phyloP scores from a whole-genome alignment of 2,113 vertebrate genomes.

The Rhineura floridana region DNA sequence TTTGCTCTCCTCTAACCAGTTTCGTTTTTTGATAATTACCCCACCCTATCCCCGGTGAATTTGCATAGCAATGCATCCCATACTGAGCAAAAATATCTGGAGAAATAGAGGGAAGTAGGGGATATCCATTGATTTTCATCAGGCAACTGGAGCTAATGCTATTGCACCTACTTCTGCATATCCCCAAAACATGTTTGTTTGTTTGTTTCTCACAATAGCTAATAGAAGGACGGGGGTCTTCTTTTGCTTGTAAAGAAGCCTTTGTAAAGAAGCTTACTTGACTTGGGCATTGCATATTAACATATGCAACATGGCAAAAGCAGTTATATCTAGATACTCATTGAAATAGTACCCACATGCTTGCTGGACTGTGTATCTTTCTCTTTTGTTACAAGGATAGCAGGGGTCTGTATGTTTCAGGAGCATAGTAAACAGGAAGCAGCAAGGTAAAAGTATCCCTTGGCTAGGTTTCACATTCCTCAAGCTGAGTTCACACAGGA shows the following conservation, averaged over 20 bases:
- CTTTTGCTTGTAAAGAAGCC: not conserved
- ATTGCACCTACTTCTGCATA: rapidly evolving
- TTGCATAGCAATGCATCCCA: not conserved
- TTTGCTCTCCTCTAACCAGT: not conserved
- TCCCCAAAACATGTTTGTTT: rapidly evolving
- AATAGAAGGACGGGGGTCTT: not conserved
- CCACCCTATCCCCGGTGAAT: not conserved
- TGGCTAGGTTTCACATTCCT: not conserved
- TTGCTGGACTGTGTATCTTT: not conserved
- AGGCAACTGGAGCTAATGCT: not conserved
- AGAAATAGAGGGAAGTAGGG: not conserved
- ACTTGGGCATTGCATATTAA: not conserved
- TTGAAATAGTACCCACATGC: not conserved
- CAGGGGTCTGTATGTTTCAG: not conserved
- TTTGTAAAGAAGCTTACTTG: not conserved
- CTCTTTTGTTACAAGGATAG: not conserved
- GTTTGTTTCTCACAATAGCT: not conserved
- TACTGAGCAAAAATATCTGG: not conserved
- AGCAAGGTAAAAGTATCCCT: constrained; percentile 4
- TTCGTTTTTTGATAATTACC: not conserved
- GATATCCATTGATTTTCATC: not conserved
- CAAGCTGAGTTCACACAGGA: not conserved
- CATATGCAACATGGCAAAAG: not conserved
- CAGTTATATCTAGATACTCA: not conserved
- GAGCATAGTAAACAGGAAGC: not conserved